Percentiles rank a stretch among this genome's conserved stretches.
Conservation (phyloP, 2,888 invertebrate species). For the Halictus ligatus region DNA sequence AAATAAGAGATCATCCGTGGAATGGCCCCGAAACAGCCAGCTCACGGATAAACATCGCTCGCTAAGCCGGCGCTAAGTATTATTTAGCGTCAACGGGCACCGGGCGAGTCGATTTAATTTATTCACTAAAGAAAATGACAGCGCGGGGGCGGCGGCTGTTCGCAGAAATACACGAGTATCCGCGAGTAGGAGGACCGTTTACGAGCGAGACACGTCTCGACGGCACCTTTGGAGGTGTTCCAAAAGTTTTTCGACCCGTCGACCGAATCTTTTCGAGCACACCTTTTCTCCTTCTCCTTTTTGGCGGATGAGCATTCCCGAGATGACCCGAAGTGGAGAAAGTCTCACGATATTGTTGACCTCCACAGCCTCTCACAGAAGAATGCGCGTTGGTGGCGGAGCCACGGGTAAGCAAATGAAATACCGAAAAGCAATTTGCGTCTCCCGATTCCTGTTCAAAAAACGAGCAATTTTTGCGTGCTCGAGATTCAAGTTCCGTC, state of each 20-base stretch:
- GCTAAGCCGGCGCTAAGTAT: slow-evolving; percentile 77
- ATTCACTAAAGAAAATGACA: slow-evolving; percentile 62
- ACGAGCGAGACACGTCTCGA: slow-evolving; percentile 65
- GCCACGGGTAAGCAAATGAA: too few species aligned
- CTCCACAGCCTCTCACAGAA: neutral
- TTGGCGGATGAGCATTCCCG: neutral
- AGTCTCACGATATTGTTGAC: neutral
- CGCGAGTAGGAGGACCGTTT: slow-evolving; percentile 67
- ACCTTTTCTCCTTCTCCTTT: neutral
- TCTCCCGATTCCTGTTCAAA: neutral
- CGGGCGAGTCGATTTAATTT: slow-evolving; percentile 79
- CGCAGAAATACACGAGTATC: slow-evolving; percentile 71
- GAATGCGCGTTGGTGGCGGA: neutral
- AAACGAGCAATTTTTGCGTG: neutral
- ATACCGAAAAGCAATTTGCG: neutral
- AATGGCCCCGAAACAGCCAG: slow-evolving; percentile 22
- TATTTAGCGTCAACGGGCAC: slow-evolving; percentile 75
- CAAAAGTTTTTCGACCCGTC: slow-evolving; percentile 59
- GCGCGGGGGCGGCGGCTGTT: slow-evolving; percentile 47
- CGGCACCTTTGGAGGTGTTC: slow-evolving; percentile 74
- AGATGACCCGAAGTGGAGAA: neutral
- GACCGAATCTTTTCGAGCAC: slow-evolving; percentile 11
- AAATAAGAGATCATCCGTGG: slow-evolving; percentile 61
- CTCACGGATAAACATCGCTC: slow-evolving; percentile 65
- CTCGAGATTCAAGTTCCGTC: slow-evolving; percentile 27